These are phyloP conservation scores for Myripristis murdjan DNA, from an alignment of 2,797 vertebrate species.

Conservation along the genomic window DNA sequence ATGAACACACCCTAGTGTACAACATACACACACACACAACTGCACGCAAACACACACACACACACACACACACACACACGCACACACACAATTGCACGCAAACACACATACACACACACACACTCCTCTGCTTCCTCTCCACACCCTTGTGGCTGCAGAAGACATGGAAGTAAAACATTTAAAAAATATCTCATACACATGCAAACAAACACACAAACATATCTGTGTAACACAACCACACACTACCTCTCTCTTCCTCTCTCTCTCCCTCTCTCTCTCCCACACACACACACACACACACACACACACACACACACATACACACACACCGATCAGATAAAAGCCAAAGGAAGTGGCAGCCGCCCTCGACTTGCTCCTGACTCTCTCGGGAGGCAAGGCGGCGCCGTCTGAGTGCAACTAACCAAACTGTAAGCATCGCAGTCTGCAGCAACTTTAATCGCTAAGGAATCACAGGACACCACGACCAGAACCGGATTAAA, in stretches of 20 bases:
- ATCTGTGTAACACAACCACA: conserved; percentile 36
- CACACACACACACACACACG: neutral
- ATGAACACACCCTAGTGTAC: too few relatives aligned
- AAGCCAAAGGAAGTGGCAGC: conserved; percentile 80
- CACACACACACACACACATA: conserved; percentile 38
- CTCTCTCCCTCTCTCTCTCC: too few relatives aligned
- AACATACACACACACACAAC: too few relatives aligned
- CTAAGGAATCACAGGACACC: conserved; percentile 58
- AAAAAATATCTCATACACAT: conserved; percentile 62
- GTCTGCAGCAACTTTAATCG: conserved; percentile 56
- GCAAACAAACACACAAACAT: conserved; percentile 26
- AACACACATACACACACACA: conserved; percentile 11
- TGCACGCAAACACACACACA: neutral
- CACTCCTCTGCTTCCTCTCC: conserved; percentile 25
- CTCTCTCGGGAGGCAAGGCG: conserved; percentile 74
- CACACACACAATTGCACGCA: neutral
- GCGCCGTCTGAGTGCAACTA: conserved; percentile 76
- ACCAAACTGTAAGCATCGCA: conserved; percentile 58
- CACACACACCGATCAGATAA: conserved; percentile 75
- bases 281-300: too few relatives aligned
- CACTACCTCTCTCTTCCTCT: conserved; percentile 38
- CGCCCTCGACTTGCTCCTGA: conserved; percentile 74
- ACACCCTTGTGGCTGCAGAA: conserved; percentile 34
- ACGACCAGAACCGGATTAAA: conserved; percentile 30
- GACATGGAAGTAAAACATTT: conserved; percentile 62